Conservation (phyloP, 2,888 invertebrate species). For the Meghimatium bilineatum region DNA sequence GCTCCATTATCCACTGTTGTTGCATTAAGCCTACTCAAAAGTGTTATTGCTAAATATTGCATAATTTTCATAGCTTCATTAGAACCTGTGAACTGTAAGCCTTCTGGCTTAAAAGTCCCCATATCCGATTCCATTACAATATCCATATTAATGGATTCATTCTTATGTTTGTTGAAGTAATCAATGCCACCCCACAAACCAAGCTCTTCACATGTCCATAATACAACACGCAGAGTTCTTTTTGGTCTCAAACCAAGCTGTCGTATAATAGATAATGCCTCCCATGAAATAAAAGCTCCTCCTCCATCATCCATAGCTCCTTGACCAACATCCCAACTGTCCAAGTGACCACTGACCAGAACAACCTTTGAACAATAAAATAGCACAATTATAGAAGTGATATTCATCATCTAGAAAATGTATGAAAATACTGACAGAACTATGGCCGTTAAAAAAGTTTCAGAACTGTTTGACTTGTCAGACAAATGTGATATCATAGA, state of each 20-base stretch:
- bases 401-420: too few species aligned
- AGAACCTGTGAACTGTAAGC: slow-evolving; percentile 81
- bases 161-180: slow-evolving; percentile 53
- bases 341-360: slow-evolving; percentile 88
- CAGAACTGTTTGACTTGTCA: too few species aligned
- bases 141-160: slow-evolving; percentile 82
- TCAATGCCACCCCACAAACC: slow-evolving; percentile 50
- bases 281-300: slow-evolving; percentile 88
- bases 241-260: slow-evolving; percentile 83
- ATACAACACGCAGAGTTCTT: slow-evolving; percentile 85
- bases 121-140: slow-evolving; percentile 90
- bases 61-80: slow-evolving; percentile 79
- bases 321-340: slow-evolving; percentile 91
- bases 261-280: slow-evolving; percentile 84
- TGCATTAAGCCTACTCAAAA: slow-evolving; percentile 84
- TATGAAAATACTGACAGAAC: too few species aligned
- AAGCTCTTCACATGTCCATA: slow-evolving; percentile 86
- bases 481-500: too few species aligned
- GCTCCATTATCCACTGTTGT: slow-evolving; percentile 78
- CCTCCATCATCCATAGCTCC: slow-evolving; percentile 91
- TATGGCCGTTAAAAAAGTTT: too few species aligned
- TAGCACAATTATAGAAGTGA: too few species aligned
- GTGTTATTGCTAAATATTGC: slow-evolving; percentile 81
- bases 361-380: slow-evolving; percentile 79
- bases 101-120: slow-evolving; percentile 87